These are phyloP conservation scores for Pollenia labialis DNA, from an alignment of 2,888 invertebrate genomes.

Conservation along the genomic window DNA sequence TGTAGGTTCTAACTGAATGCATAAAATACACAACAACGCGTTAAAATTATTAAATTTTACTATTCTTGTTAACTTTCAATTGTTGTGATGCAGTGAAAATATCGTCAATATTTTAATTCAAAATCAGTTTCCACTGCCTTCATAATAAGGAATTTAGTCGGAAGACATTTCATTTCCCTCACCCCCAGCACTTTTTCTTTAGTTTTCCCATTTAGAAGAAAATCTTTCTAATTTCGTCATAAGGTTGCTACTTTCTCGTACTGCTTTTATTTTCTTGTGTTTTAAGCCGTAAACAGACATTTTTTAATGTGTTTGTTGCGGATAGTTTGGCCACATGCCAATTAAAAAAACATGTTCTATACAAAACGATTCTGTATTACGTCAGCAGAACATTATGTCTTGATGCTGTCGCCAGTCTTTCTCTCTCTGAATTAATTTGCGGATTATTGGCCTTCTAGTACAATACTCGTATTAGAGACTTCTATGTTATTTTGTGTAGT, in stretches of 20 bases:
- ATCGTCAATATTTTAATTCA: too few relatives aligned
- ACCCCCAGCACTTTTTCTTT: slow-evolving; percentile 33
- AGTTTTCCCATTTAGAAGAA: background rate
- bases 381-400: background rate
- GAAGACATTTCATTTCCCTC: slow-evolving; percentile 7
- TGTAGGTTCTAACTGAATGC: too few relatives aligned
- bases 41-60: too few relatives aligned
- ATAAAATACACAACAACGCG: too few relatives aligned
- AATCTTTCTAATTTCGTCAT: slow-evolving; percentile 2
- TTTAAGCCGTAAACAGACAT: slow-evolving; percentile 58
- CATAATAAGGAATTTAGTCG: background rate
- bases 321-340: slow-evolving; percentile 49
- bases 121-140: too few relatives aligned
- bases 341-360: slow-evolving; percentile 18
- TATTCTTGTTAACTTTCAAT: too few relatives aligned
- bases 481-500: too few relatives aligned
- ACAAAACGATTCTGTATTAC: background rate
- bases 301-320: slow-evolving; percentile 42
- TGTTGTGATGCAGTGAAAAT: too few relatives aligned
- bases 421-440: background rate
- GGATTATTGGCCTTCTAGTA: background rate
- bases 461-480: too few relatives aligned
- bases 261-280: background rate
- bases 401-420: slow-evolving; percentile 6
- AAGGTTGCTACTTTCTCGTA: slow-evolving; percentile 4